Conservation (phyloP, 53 echinoderm and acorn worm species). For the Mesocentrotus franciscanus region DNA sequence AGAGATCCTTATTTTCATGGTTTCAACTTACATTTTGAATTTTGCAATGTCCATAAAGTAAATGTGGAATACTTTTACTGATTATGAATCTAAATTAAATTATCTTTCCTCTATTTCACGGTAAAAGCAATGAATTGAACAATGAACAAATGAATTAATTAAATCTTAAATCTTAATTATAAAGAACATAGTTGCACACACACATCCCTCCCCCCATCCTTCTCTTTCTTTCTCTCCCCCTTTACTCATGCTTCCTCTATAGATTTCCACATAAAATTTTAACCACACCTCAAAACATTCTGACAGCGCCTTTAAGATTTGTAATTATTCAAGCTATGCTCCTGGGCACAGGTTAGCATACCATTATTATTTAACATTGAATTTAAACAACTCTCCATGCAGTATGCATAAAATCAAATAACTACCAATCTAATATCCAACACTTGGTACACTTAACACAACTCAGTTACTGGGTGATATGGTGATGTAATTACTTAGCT, state of each 20-base stretch:
- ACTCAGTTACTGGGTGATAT: background rate
- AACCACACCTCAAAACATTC: background rate
- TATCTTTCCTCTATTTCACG: too few relatives aligned
- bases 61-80: too few relatives aligned
- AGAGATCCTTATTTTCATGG: too few relatives aligned
- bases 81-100: too few relatives aligned
- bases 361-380: background rate
- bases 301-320: background rate
- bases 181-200: too few relatives aligned
- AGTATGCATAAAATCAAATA: background rate
- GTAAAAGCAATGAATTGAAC: too few relatives aligned
- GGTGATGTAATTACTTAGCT: constrained; percentile 28
- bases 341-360: background rate
- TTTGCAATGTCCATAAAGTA: too few relatives aligned
- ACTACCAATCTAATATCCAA: background rate
- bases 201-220: background rate
- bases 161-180: too few relatives aligned
- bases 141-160: too few relatives aligned
- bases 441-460: background rate
- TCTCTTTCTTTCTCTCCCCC: constrained; percentile 3
- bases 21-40: too few relatives aligned
- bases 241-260: background rate
- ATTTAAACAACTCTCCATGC: background rate
- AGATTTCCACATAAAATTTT: background rate
- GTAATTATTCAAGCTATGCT: background rate